phyloP scores from a whole-genome alignment of 1,140 invertebrate genomes.

The Procambarus clarkii region DNA sequence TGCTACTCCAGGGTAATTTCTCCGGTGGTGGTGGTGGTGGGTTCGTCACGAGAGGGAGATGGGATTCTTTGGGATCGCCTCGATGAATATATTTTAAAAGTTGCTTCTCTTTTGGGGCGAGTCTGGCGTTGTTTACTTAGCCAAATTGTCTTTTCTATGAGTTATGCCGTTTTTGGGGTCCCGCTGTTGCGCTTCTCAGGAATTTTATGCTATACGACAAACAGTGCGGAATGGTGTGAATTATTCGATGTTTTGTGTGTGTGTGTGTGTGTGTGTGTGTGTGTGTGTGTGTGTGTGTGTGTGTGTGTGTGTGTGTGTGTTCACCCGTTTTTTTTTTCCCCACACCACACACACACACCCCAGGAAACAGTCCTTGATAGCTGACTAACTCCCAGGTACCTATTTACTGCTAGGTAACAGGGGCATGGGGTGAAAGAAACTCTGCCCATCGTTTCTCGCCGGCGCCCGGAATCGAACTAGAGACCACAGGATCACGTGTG shows the following conservation, averaged over 20 bases:
- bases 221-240: neutral
- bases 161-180: neutral
- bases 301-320: too few relatives aligned
- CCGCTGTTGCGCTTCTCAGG: neutral
- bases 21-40: neutral
- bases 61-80: neutral
- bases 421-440: too few relatives aligned
- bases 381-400: too few relatives aligned
- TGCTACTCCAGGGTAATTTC: neutral
- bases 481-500: too few relatives aligned
- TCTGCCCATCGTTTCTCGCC: too few relatives aligned
- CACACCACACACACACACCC: too few relatives aligned
- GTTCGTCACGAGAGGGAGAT: neutral
- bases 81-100: neutral
- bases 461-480: too few relatives aligned
- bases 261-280: neutral
- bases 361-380: too few relatives aligned
- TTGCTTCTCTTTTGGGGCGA: neutral
- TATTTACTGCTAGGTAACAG: too few relatives aligned
- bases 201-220: neutral
- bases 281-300: too few relatives aligned
- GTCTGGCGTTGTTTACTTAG: slow-evolving; percentile 11
- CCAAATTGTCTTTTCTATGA: slow-evolving; percentile 31
- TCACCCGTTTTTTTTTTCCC: too few relatives aligned
- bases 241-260: slow-evolving; percentile 1